These are phyloP conservation scores for Cephus runcator DNA, from an alignment of 2,888 invertebrate species.

Conservation along the genomic window DNA sequence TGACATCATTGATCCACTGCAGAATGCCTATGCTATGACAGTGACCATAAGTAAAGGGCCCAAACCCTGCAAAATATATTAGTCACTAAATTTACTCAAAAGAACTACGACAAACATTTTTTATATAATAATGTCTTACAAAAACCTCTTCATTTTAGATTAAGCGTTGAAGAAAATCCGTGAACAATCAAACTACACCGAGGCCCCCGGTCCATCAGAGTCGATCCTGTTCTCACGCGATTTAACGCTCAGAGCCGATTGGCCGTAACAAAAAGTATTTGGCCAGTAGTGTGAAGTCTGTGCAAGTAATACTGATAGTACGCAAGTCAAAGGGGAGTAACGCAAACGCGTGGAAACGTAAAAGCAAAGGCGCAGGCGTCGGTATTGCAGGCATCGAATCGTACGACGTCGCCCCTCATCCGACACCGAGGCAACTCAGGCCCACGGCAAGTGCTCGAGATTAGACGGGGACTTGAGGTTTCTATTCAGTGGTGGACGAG, in stretches of 20 bases:
- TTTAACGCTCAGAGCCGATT: background rate
- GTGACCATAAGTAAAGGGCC: background rate
- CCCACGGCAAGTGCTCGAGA: background rate
- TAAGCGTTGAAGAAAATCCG: background rate
- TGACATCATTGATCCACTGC: background rate
- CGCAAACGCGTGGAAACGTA: background rate
- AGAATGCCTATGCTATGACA: background rate
- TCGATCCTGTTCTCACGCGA: background rate
- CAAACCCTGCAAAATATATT: background rate
- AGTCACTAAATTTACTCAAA: background rate
- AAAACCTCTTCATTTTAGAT: background rate
- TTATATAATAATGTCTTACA: background rate
- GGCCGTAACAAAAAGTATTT: background rate
- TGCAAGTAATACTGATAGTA: background rate
- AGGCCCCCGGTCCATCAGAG: background rate
- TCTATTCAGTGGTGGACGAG: constrained; percentile 1
- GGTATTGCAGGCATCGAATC: constrained; percentile 2
- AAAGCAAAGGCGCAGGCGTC: constrained; percentile 2
- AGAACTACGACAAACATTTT: background rate
- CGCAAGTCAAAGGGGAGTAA: background rate
- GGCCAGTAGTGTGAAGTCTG: background rate
- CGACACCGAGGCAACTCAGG: background rate
- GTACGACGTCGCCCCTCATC: background rate
- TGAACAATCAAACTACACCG: background rate
- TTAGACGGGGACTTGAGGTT: background rate